phyloP scores from a whole-genome alignment of 2,888 invertebrate genomes.

The Pollenia angustigena region DNA sequence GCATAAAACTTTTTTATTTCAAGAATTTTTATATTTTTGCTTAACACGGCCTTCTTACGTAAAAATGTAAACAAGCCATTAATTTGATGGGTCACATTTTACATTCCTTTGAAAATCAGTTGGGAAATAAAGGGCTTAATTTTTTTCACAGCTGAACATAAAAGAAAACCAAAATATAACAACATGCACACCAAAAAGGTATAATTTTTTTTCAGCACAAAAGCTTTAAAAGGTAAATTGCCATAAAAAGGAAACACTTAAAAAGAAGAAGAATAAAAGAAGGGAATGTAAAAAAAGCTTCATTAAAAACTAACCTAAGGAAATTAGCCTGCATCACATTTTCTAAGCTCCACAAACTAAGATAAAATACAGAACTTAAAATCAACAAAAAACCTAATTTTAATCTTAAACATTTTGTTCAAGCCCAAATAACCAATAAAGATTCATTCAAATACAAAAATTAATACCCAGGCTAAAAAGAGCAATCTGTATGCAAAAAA shows the following conservation, averaged over 20 bases:
- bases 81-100: conserved; percentile 27
- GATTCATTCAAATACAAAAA: neutral
- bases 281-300: neutral
- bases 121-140: conserved; percentile 28
- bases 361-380: neutral
- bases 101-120: conserved; percentile 11
- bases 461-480: neutral
- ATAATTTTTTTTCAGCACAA: neutral
- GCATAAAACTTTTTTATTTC: neutral
- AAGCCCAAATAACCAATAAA: neutral
- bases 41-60: too few relatives aligned
- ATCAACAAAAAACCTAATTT: neutral
- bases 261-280: neutral
- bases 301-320: neutral
- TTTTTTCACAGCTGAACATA: neutral
- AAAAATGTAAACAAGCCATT: conserved; percentile 34
- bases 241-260: conserved; percentile 18
- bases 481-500: neutral
- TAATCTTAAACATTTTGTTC: neutral
- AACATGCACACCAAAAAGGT: neutral
- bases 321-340: conserved; percentile 9
- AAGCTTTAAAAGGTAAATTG: conserved; percentile 44
- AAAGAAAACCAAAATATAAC: neutral
- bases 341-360: neutral
- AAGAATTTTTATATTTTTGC: neutral